These are phyloP conservation scores for Epinephelus malabaricus DNA, from an alignment of 2,797 vertebrate species.

Conservation along the genomic window DNA sequence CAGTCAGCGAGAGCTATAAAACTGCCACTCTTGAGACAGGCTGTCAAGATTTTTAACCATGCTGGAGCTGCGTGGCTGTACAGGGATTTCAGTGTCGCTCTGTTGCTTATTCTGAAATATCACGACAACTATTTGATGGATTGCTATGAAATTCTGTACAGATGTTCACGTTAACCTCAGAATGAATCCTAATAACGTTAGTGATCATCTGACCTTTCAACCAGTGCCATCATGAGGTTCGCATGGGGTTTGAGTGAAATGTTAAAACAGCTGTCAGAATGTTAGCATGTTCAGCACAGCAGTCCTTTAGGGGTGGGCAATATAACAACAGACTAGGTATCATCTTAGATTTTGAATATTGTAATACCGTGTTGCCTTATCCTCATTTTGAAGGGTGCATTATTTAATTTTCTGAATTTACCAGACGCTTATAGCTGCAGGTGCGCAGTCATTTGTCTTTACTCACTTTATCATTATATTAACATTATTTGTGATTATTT, in stretches of 20 bases:
- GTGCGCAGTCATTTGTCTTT: too few species aligned
- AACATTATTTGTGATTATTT: too few species aligned
- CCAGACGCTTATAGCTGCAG: too few species aligned
- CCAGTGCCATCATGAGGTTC: background rate
- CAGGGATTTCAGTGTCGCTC: background rate
- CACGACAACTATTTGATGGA: background rate
- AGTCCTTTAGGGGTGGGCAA: too few species aligned
- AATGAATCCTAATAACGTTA: background rate
- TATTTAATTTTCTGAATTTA: too few species aligned
- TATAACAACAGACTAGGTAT: too few species aligned
- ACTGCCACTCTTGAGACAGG: conserved; percentile 5
- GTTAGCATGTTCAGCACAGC: too few species aligned
- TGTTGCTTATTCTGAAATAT: background rate
- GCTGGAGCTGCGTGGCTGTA: background rate
- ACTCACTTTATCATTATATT: too few species aligned
- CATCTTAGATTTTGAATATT: too few species aligned
- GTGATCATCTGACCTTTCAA: conserved; percentile 2
- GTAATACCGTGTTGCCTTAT: too few species aligned
- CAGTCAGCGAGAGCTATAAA: conserved; percentile 9
- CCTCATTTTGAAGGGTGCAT: too few species aligned
- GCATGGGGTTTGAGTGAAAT: conserved; percentile 1
- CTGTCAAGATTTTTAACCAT: conserved; percentile 8
- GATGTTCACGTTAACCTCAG: background rate
- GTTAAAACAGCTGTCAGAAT: background rate
- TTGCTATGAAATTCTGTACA: background rate